Evolutionary conservation across 2,113 vertebrate genomes (phyloP), one percentile per base, ranked within the genome.

Genomic region (Rostratula benghalensis): DNA sequence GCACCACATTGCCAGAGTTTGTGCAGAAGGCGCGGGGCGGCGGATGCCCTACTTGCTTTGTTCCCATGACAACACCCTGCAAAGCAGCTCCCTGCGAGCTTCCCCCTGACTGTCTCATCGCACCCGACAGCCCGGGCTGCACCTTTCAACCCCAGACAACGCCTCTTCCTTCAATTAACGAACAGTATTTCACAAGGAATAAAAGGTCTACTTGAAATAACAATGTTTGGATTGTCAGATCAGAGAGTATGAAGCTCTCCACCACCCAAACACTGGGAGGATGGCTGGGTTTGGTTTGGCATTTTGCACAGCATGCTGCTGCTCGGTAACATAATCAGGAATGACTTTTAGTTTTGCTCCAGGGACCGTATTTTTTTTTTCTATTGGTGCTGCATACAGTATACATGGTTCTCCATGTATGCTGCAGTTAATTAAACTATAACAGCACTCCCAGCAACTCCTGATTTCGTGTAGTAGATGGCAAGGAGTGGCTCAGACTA

Each of bases 51-150:
- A 92, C 92, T 96, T 97, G 93, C 88, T 76, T 60, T 10, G 97
- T 98, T 97, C 92, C 97, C 95, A 96, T 97, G 96, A 90, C 95
- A 97, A 98, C 95, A 17, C 11, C 79, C 67, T 87, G 92, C 88
- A 43, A 71, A 90, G 87, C 78, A 77, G 84, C 61, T 97, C 81
- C 70, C 77, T 73, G 33, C 2, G 1, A 75, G 57, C 86, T 83
- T 63, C 83, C 75, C 37, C 35, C 64, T 23, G 43, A 10, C 76
- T 81, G 86, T 83, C 54, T 95, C 87, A 60, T 51, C 82, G 9
- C 85, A 50, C 64, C 94, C 17, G 7, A 80, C 89, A 78, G 68
- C 82, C 71, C 57, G 7, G 69, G 83, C 68, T 81, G 41, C 48
- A 6, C 28, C 81, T 95, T 79, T 4, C 90, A 74, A 13, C 65